Evolutionary conservation across 2,797 vertebrate genomes (phyloP).

Genomic region (Crocodylus rhombifer): DNA sequence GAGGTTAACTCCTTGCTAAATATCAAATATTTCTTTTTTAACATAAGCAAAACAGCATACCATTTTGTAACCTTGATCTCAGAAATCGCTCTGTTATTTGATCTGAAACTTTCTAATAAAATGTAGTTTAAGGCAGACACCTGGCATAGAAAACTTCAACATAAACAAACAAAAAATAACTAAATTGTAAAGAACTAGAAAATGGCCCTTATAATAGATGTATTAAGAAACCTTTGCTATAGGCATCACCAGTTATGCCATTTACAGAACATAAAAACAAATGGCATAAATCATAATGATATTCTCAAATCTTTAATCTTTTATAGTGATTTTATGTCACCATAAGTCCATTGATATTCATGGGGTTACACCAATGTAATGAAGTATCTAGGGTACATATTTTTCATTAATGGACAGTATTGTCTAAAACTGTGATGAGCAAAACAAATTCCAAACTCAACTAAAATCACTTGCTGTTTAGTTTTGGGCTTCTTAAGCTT

Average conservation of each 20-base stretch:
- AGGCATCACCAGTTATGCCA: neutral
- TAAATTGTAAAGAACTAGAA: neutral
- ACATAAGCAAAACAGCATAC: neutral
- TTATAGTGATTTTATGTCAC: neutral
- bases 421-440: slow-evolving; percentile 30
- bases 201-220: neutral
- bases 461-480: slow-evolving; percentile 32
- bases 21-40: neutral
- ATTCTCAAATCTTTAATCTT: neutral
- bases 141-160: neutral
- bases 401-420: neutral
- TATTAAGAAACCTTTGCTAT: neutral
- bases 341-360: neutral
- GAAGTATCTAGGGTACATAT: neutral
- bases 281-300: neutral
- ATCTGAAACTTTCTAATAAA: neutral
- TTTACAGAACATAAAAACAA: neutral
- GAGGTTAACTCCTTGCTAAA: neutral
- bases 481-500: slow-evolving; percentile 38
- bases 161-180: neutral
- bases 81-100: neutral
- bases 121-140: neutral
- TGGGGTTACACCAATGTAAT: no score
- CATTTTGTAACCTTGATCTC: neutral
- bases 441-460: slow-evolving; percentile 44